phyloP scores from a whole-genome alignment of 2,888 invertebrate species.

The Hydraecia micacea region DNA sequence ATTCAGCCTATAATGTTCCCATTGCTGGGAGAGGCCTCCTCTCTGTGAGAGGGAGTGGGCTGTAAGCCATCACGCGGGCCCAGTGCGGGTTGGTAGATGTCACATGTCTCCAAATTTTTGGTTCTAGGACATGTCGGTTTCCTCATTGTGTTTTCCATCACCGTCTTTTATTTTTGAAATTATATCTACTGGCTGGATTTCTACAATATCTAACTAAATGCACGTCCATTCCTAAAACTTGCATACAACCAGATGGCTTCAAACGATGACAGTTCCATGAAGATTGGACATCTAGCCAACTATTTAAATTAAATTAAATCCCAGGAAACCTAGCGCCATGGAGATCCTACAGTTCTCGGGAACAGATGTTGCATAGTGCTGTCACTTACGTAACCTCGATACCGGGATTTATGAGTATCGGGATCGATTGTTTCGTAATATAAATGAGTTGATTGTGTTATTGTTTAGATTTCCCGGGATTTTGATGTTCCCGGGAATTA shows the following conservation, averaged over 20 bases:
- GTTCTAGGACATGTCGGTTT: too few species aligned
- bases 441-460: constrained; percentile 33
- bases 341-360: constrained; percentile 12
- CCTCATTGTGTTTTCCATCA: too few species aligned
- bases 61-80: too few species aligned
- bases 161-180: too few species aligned
- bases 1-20: too few species aligned
- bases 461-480: constrained; percentile 24
- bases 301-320: constrained; percentile 36
- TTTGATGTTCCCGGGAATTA: constrained; percentile 3
- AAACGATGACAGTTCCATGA: constrained; percentile 41
- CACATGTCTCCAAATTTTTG: too few species aligned
- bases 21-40: too few species aligned
- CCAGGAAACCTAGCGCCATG: constrained; percentile 35
- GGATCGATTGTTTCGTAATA: constrained; percentile 32
- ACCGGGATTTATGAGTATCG: constrained; percentile 48
- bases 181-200: constrained; percentile 5
- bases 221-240: constrained; percentile 28
- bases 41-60: too few species aligned
- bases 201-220: constrained; percentile 6
- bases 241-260: constrained; percentile 10
- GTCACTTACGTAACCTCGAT: constrained; percentile 48
- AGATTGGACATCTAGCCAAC: constrained; percentile 35
- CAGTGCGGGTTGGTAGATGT: too few species aligned
- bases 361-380: constrained; percentile 61